Conservation (phyloP, 2,888 invertebrate genomes). For the Pasiphila rectangulata region DNA sequence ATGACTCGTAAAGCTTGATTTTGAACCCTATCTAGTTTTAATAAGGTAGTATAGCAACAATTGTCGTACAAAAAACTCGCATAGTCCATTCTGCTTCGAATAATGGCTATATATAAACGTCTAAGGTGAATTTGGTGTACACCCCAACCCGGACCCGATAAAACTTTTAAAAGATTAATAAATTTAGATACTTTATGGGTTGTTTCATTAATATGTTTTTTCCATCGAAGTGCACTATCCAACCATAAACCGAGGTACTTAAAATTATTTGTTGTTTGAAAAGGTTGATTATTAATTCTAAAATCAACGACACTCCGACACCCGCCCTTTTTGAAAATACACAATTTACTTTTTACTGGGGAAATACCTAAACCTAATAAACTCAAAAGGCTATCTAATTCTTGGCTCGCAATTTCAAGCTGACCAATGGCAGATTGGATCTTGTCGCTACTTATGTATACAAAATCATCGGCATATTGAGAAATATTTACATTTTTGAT, state of each 20-base stretch:
- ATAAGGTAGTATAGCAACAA: too few relatives aligned
- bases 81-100: not conserved
- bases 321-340: slow-evolving; percentile 1
- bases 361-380: not conserved
- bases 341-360: slow-evolving; percentile 1
- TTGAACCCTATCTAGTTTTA: too few relatives aligned
- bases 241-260: slow-evolving; percentile 1
- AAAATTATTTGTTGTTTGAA: not conserved
- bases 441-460: not conserved
- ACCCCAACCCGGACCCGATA: slow-evolving; percentile 14
- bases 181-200: not conserved
- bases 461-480: slow-evolving; percentile 33
- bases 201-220: slow-evolving; percentile 3
- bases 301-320: too few relatives aligned
- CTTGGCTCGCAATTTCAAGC: not conserved
- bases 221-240: slow-evolving; percentile 1
- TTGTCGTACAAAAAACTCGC: too few relatives aligned
- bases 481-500: slow-evolving; percentile 20
- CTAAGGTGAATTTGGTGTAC: not conserved
- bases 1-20: too few relatives aligned
- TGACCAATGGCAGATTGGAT: not conserved
- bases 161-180: slow-evolving; percentile 8
- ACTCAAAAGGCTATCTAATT: not conserved
- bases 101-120: not conserved
- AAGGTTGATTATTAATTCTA: not conserved